Percentiles rank a stretch among this genome's conserved stretches.
phyloP scores from a whole-genome alignment of 1,140 invertebrate genomes.

The Drosophila hydei region DNA sequence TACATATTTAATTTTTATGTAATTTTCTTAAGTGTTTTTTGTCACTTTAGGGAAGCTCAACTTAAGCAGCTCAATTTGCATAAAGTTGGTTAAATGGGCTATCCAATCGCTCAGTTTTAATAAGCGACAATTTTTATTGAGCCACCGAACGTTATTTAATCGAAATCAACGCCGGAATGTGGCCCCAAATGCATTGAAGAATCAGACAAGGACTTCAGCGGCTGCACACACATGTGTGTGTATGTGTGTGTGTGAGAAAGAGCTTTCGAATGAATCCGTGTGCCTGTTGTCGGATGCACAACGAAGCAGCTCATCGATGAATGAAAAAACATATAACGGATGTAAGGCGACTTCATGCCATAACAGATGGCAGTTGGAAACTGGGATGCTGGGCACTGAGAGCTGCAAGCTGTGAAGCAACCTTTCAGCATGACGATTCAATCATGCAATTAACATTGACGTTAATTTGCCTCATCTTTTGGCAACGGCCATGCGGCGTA shows the following conservation, averaged over 20 bases:
- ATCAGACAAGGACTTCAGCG: conserved; percentile 22
- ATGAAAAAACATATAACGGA: conserved; percentile 24
- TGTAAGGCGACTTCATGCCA: conserved; percentile 10
- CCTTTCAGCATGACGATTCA: conserved; percentile 46
- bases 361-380: neutral
- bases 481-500: conserved; percentile 37
- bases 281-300: conserved; percentile 30
- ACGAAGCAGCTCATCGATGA: conserved; percentile 19
- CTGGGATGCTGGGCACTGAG: neutral
- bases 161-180: conserved; percentile 19
- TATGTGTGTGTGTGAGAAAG: neutral
- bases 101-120: conserved; percentile 12
- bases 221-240: too few relatives aligned
- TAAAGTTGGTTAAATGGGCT: conserved; percentile 14
- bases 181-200: conserved; percentile 14
- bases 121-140: conserved; percentile 29
- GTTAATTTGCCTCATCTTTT: conserved; percentile 51
- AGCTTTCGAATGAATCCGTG: conserved; percentile 5
- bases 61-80: neutral
- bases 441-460: conserved; percentile 79
- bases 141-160: conserved; percentile 7
- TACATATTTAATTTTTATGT: too few relatives aligned
- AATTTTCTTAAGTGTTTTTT: neutral
- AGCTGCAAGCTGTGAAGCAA: conserved; percentile 8
- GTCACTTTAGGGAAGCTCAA: too few relatives aligned